Conservation (phyloP, 2,888 invertebrate species). For the Protodeltote pygarga region DNA sequence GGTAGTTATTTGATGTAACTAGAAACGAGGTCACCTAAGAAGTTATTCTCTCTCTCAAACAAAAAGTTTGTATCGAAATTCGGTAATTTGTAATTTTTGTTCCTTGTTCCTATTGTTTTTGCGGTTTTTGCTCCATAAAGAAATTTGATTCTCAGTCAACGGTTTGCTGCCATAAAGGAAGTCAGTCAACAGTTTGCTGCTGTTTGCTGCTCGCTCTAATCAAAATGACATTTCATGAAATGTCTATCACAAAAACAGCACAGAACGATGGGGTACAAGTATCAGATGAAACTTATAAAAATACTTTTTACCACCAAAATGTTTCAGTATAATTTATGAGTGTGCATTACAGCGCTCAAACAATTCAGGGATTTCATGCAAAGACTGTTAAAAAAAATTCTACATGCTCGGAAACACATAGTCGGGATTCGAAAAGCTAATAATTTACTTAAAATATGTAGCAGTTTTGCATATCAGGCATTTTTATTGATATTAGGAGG, state of each 20-base stretch:
- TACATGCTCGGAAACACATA: conserved; percentile 10
- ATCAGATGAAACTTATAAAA: background rate
- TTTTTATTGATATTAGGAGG: conserved; percentile 15
- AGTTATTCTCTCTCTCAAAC: too few species aligned
- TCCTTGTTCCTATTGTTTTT: too few species aligned
- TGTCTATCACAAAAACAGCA: conserved; percentile 3
- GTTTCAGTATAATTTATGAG: background rate
- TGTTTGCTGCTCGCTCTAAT: background rate
- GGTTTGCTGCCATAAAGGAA: too few species aligned
- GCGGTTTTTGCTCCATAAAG: too few species aligned
- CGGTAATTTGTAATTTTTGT: too few species aligned
- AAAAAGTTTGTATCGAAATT: too few species aligned
- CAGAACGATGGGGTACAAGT: conserved; percentile 4
- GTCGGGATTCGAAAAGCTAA: background rate
- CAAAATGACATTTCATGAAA: conserved; percentile 10
- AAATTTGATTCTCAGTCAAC: too few species aligned
- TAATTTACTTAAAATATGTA: conserved; percentile 2
- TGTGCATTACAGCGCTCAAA: background rate
- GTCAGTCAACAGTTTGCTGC: too few species aligned
- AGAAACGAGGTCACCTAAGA: too few species aligned
- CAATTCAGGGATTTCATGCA: conserved; percentile 13
- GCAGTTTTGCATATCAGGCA: conserved; percentile 4
- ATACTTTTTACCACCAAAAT: conserved; percentile 12
- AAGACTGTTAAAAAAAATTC: conserved; percentile 7
- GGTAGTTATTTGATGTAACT: too few species aligned